Evolutionary conservation across 2,888 invertebrate genomes (phyloP), one percentile per base, ranked within the genome.

Genomic region (Acanthosepion lycidas): DNA sequence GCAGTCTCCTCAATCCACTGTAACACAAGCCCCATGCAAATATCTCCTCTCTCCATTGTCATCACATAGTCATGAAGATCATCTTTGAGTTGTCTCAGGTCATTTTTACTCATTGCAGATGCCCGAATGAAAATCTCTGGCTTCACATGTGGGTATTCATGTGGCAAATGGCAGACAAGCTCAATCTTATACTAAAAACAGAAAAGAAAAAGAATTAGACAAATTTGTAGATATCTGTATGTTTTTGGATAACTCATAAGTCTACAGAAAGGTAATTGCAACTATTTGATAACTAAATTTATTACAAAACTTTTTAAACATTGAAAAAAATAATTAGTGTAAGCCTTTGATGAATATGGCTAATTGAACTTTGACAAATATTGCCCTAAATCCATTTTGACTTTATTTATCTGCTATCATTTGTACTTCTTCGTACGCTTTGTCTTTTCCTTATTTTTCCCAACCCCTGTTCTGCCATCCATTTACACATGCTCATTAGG

Each of bases 61-160:
- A 95, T 94, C 0, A 98, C 97, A 96, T 98, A 98, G 20, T 96
- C 97, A 26, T 97, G 97, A 91, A 98, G 97, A 95, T 98, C 98
- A 95, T 98, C 98, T 96, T 98, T 98, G 91, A 98, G 96, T 95
- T 97, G 97, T 92, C 98, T 98, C 97, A 98, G 98, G 97, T 98
- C 98, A 12, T 97, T 97, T 42, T 98, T 98, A 97, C 98, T 98
- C 95, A 98, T 97, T 94, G 98, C 97, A 95, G 98, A 98, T 96
- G 98, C 98, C 96, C 98, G 98, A 0, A 98, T 98, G 97, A 98
- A 98, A 91, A 98, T 97, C 96, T 98, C 98, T 6, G 98, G 98
- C 95, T 98, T 98, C 91, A 98, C 98, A 33, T 98, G 97, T 20
- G 98, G 98, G 97, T 98, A 98, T 95, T 98, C 98, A 94, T 98